Evolutionary conservation across 2,888 invertebrate species (phyloP).

Genomic region (Chymomyza fuscimana): DNA sequence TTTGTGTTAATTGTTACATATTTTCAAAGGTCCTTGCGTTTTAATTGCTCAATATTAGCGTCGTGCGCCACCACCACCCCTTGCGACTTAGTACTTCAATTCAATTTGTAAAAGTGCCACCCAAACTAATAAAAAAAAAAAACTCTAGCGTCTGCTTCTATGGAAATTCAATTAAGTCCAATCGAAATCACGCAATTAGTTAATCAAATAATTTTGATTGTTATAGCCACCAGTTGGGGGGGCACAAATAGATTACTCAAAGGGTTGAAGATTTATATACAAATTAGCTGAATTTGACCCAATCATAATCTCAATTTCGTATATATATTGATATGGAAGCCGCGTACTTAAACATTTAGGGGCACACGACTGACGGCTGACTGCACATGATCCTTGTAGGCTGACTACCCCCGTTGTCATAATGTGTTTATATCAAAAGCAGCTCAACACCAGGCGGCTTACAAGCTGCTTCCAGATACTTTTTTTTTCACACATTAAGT

Average conservation of each 20-base stretch:
- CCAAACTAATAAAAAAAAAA: constrained; percentile 41
- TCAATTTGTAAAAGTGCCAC: constrained; percentile 69
- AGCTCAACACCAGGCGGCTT: constrained; percentile 55
- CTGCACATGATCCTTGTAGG: constrained; percentile 22
- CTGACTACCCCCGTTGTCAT: constrained; percentile 69
- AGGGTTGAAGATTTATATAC: constrained; percentile 57
- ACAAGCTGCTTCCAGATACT: constrained; percentile 13
- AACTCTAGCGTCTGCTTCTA: constrained; percentile 28
- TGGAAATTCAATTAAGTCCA: constrained; percentile 74
- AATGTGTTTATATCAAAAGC: constrained; percentile 67
- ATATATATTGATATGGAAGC: constrained; percentile 28
- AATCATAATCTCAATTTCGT: constrained; percentile 60
- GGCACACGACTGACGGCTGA: constrained; percentile 57
- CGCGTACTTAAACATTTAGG: constrained; percentile 34
- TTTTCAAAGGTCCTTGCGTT: constrained; percentile 64
- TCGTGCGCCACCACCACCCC: constrained; percentile 10
- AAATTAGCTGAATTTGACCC: constrained; percentile 41
- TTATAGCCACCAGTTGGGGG: constrained; percentile 2
- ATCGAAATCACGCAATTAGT: constrained; percentile 79
- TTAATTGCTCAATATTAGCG: constrained; percentile 56
- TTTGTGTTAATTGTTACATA: constrained; percentile 74
- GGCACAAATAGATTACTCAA: not conserved
- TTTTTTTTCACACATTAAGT: constrained; percentile 53
- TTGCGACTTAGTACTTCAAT: constrained; percentile 15
- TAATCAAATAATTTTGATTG: constrained; percentile 77